Evolutionary conservation across 2,113 vertebrate species (phyloP).

Genomic region (Rhinopithecus roxellana): DNA sequence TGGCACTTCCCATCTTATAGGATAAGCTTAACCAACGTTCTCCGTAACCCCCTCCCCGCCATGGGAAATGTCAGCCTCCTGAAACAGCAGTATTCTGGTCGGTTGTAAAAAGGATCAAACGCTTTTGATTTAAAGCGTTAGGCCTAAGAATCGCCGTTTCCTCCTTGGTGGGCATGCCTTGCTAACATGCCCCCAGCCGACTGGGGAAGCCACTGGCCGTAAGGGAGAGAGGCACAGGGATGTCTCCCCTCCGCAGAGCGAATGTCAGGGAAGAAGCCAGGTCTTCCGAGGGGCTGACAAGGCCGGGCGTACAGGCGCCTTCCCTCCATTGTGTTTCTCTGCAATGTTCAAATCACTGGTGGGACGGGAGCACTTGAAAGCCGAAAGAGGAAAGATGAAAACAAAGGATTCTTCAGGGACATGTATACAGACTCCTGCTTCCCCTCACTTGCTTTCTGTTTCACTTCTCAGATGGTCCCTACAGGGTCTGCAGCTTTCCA

Average conservation of each 20-base stretch:
- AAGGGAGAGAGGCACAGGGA: neutral
- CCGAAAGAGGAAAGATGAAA: neutral
- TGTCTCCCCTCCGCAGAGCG: neutral
- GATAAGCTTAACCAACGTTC: conserved; percentile 82
- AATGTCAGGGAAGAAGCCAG: neutral
- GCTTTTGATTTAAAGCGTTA: conserved; percentile 68
- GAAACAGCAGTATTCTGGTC: conserved; percentile 78
- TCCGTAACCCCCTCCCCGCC: conserved; percentile 71
- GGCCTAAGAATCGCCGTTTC: neutral
- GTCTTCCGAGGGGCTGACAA: neutral
- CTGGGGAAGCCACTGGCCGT: neutral
- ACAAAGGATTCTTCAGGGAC: neutral
- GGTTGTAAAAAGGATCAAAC: conserved; percentile 67
- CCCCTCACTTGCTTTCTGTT: conserved; percentile 6
- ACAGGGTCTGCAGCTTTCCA: neutral
- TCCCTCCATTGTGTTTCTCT: neutral
- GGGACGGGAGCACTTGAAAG: neutral
- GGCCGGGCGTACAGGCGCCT: neutral
- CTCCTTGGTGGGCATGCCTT: neutral
- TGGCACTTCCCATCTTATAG: conserved; percentile 79
- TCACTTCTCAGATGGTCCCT: neutral
- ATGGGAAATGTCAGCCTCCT: conserved; percentile 81
- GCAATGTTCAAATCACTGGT: neutral
- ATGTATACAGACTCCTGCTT: too few relatives aligned
- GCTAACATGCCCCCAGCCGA: neutral